These are phyloP conservation scores for Peromyscus aztecus DNA, from an alignment of 2,797 vertebrate genomes.

Conservation along the genomic window DNA sequence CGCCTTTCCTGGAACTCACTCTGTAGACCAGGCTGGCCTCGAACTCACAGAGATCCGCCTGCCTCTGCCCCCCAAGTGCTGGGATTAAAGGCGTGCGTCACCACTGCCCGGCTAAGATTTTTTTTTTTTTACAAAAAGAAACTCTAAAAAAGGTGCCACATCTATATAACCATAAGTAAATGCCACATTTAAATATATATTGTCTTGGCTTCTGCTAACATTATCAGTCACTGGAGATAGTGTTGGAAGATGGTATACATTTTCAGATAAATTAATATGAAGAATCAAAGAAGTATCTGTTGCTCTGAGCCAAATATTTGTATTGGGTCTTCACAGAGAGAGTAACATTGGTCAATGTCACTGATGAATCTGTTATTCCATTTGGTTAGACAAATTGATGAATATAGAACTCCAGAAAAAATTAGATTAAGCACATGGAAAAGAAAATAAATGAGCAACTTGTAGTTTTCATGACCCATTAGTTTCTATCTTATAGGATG, in stretches of 20 bases:
- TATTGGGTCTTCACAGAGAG: neutral
- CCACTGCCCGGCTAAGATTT: too few relatives aligned
- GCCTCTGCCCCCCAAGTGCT: too few relatives aligned
- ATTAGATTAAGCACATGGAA: neutral
- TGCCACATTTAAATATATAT: neutral
- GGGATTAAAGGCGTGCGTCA: too few relatives aligned
- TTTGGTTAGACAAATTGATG: neutral
- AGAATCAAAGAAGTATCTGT: neutral
- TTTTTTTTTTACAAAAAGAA: neutral
- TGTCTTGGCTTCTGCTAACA: neutral
- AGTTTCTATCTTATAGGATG: neutral
- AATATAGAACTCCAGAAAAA: neutral
- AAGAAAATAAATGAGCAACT: neutral
- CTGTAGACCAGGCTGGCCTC: too few relatives aligned
- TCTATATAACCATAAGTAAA: neutral
- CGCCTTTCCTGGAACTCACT: too few relatives aligned
- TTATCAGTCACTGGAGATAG: neutral
- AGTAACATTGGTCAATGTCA: neutral
- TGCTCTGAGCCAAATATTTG: neutral
- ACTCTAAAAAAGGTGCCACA: neutral
- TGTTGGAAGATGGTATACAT: neutral
- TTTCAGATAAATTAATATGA: slow-evolving; percentile 1
- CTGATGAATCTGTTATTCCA: neutral
- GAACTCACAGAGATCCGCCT: too few relatives aligned
- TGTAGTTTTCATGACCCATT: neutral